Evolutionary conservation across 2,797 vertebrate genomes (phyloP), one percentile per base, ranked within the genome.

Genomic region (Amblyopsis hoosieri): DNA sequence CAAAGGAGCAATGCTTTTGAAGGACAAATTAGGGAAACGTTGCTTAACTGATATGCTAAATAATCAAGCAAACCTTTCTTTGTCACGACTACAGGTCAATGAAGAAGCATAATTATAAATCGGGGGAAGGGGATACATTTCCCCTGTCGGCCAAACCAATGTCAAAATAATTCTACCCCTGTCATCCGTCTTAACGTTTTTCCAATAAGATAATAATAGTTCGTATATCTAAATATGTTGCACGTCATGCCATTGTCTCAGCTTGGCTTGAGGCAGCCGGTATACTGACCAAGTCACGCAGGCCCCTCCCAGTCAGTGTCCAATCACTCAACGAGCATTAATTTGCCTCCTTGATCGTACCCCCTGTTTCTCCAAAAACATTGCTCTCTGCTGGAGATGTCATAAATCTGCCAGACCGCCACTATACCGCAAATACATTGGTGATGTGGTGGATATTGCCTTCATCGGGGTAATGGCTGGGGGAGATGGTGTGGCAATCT

Each of bases 1-100:
- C 87, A 90, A 89, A 77, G 81, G 79, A 81, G 78, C 79, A 76
- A 71, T 61, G 4, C 75, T 86, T 93, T 94, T 94, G 85, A 93
- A 82, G 78, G 80, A 74, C 91, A 90, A 87, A 80, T 72, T 71
- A 74, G 76, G 84, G 82, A 89, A 88, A 85, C 54, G 73, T 58
- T 83, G 83, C 78, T 76, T 87, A 79, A 76, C 74, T 80, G 83
- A 76, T 74, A 76, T 68, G 84, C 90, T 89, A 84, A 82, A 83
- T 90, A 86, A 89, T 82, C 83, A 80, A n/a, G 75, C 78, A 76
- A 2, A 13, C n/a, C 78, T 75, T 63, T 69, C 57, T 9, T 37
- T 64, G 64, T 66, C 71, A 71, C 56, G 54, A 66, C 66, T 14
- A 72, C 57, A 73, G 75, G 54, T 71, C 51, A 60, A 77, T 50